Percentiles rank a stretch among this genome's conserved stretches.
These are phyloP conservation scores for Nothocercus julius DNA, from an alignment of 2,113 vertebrate species.

Conservation along the genomic window DNA sequence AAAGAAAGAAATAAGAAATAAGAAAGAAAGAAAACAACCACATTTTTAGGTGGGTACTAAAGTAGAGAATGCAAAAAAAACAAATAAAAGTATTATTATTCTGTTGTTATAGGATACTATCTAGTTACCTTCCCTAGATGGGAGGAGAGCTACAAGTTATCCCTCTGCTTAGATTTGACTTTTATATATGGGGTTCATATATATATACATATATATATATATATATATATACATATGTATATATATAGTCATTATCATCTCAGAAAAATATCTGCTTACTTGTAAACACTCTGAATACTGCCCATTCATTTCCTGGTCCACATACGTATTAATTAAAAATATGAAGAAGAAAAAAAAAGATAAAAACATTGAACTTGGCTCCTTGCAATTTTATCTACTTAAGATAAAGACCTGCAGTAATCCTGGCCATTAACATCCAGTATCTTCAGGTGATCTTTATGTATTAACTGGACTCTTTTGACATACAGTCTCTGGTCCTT, in stretches of 20 bases:
- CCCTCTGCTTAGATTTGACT: neutral
- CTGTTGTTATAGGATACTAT: no score
- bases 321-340: neutral
- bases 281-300: neutral
- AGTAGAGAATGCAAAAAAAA: neutral
- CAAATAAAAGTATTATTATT: neutral
- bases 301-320: neutral
- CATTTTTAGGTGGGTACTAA: rapidly evolving
- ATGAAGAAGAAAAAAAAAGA: neutral
- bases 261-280: neutral
- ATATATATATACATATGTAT: no score
- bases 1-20: no score
- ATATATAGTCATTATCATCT: neutral
- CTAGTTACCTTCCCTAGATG: neutral
- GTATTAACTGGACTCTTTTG: neutral
- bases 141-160: neutral
- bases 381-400: neutral
- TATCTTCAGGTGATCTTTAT: neutral
- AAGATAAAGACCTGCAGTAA: rapidly evolving
- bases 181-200: no score
- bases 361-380: neutral
- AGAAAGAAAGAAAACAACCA: no score
- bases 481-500: neutral
- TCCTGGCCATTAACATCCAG: neutral
- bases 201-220: no score